Evolutionary conservation across 2,797 vertebrate genomes (phyloP).

Genomic region (Microcaecilia unicolor): DNA sequence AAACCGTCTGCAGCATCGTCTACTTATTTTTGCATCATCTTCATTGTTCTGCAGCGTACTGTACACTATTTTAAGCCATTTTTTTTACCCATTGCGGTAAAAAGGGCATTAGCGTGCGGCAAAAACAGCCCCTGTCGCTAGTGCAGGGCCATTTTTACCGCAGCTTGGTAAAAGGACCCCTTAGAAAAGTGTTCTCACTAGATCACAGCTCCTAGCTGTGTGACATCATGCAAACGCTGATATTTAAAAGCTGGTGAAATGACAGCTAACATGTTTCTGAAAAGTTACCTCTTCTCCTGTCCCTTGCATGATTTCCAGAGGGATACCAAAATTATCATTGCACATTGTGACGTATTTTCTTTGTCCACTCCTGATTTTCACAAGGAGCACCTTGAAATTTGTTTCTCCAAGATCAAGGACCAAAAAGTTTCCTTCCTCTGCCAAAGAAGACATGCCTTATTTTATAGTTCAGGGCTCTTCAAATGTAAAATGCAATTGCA

Average conservation of each 20-base stretch:
- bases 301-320: slow-evolving; percentile 87
- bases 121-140: too few relatives aligned
- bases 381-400: slow-evolving; percentile 82
- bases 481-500: background rate
- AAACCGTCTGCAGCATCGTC: too few relatives aligned
- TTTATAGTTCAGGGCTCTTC: background rate
- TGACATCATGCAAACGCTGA: too few relatives aligned
- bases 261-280: accelerated
- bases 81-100: too few relatives aligned
- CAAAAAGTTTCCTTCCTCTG: slow-evolving; percentile 83
- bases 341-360: slow-evolving; percentile 68
- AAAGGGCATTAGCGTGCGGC: too few relatives aligned
- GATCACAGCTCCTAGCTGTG: too few relatives aligned
- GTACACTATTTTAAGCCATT: too few relatives aligned
- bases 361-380: slow-evolving; percentile 72
- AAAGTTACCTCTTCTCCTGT: slow-evolving; percentile 85
- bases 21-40: too few relatives aligned
- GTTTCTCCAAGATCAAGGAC: slow-evolving; percentile 87
- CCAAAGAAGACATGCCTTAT: slow-evolving; percentile 18
- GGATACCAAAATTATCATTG: slow-evolving; percentile 88
- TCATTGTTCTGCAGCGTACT: too few relatives aligned
- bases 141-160: too few relatives aligned
- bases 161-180: too few relatives aligned
- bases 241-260: background rate
- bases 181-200: too few relatives aligned